Conservation (phyloP, 2,113 vertebrate species). For the Tragulus kanchil region DNA sequence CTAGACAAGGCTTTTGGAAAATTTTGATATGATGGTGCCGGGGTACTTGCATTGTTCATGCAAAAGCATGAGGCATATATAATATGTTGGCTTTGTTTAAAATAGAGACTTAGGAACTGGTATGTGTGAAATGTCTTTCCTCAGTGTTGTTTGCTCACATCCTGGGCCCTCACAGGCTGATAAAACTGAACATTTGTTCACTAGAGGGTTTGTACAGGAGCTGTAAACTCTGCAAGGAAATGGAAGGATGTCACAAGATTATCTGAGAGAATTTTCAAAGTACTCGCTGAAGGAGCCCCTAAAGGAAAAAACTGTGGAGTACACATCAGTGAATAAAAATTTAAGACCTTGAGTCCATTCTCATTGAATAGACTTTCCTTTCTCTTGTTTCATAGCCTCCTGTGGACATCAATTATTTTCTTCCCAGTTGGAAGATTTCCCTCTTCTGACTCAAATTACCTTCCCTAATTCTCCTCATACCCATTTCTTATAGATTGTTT, state of each 20-base stretch:
- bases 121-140: slow-evolving; percentile 74
- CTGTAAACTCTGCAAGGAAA: not conserved
- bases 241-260: not conserved
- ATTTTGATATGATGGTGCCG: slow-evolving; percentile 65
- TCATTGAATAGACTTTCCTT: too few species aligned
- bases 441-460: too few species aligned
- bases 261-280: not conserved
- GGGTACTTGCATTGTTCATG: slow-evolving; percentile 13
- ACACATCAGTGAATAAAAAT: too few species aligned
- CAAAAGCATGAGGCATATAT: not conserved
- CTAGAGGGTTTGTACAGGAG: not conserved
- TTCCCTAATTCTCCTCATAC: not conserved
- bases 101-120: slow-evolving; percentile 55
- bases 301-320: too few species aligned
- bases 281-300: too few species aligned
- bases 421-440: too few species aligned
- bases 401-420: too few species aligned
- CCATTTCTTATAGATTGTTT: not conserved
- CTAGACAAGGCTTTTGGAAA: slow-evolving; percentile 69
- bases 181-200: slow-evolving; percentile 55
- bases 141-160: slow-evolving; percentile 65
- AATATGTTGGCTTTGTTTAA: slow-evolving; percentile 42
- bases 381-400: too few species aligned
- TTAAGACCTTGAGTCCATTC: too few species aligned
- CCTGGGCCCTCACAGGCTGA: slow-evolving; percentile 61